Percentiles rank a stretch among this genome's conserved stretches.
These are phyloP conservation scores for Paratilapia polleni DNA, from an alignment of 2,113 vertebrate genomes.

Conservation along the genomic window DNA sequence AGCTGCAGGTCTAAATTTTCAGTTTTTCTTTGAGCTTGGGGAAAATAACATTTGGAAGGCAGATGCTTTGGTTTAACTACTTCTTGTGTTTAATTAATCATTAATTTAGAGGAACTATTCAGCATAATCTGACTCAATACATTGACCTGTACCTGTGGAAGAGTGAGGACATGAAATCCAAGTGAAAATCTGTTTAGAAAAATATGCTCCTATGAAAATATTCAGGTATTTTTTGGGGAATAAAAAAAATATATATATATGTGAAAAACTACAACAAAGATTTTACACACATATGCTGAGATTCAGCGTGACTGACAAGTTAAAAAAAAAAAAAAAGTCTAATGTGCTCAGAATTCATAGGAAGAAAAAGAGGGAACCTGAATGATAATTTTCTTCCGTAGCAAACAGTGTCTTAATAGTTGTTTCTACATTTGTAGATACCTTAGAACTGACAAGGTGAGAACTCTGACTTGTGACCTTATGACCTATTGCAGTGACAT, in stretches of 20 bases:
- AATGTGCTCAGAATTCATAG: too few species aligned
- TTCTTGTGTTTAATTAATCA: not conserved
- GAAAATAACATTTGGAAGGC: not conserved
- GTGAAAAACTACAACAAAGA: not conserved
- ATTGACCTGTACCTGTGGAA: not conserved
- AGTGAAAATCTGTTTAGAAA: not conserved
- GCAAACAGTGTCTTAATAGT: not conserved
- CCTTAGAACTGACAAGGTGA: not conserved
- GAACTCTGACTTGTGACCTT: not conserved
- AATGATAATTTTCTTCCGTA: not conserved
- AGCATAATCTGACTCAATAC: not conserved
- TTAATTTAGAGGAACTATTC: not conserved
- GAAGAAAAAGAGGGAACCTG: too few species aligned
- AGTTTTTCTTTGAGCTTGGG: not conserved
- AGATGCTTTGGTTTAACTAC: too few species aligned
- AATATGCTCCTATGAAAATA: not conserved
- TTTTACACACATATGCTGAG: not conserved
- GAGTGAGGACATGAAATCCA: not conserved
- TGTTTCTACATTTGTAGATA: not conserved
- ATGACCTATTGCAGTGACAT: not conserved
- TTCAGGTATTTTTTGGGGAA: not conserved
- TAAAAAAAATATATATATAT: not conserved
- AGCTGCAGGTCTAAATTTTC: not conserved
- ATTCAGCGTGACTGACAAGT: not conserved
- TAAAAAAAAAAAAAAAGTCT: too few species aligned